These are phyloP conservation scores for Fundulus diaphanus DNA, from an alignment of 2,797 vertebrate species.

Conservation along the genomic window DNA sequence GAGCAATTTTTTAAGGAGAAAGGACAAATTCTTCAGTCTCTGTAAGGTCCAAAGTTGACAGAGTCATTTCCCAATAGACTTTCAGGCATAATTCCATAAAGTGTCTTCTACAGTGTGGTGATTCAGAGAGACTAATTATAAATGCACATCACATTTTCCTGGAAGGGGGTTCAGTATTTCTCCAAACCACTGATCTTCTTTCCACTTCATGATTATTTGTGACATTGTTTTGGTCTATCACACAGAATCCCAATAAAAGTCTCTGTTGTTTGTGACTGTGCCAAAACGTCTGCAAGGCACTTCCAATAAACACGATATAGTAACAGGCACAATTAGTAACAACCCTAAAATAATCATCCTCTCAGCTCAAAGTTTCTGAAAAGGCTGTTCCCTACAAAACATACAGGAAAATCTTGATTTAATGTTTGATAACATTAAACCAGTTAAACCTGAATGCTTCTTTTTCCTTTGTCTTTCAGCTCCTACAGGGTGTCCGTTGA, in stretches of 20 bases:
- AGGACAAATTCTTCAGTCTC: too few species aligned
- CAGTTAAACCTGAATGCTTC: too few species aligned
- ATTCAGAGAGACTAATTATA: neutral
- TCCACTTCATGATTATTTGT: neutral
- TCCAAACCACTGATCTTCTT: neutral
- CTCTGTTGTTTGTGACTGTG: neutral
- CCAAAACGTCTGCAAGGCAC: too few species aligned
- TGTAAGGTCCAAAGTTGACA: too few species aligned
- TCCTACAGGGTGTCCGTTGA: too few species aligned
- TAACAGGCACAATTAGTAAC: neutral
- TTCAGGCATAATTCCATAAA: too few species aligned
- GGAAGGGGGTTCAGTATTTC: neutral
- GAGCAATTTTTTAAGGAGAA: too few species aligned
- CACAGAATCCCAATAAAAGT: neutral
- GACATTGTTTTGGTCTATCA: neutral
- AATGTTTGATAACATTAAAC: too few species aligned
- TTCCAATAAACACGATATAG: neutral
- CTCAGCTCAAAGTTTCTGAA: neutral
- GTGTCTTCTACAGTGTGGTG: neutral
- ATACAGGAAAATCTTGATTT: too few species aligned
- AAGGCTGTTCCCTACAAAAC: neutral
- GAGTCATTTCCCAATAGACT: too few species aligned
- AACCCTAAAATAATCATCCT: neutral
- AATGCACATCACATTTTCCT: neutral
- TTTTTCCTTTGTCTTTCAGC: too few species aligned